Evolutionary conservation across 2,797 vertebrate genomes (phyloP).

Genomic region (Xerus rutilus): DNA sequence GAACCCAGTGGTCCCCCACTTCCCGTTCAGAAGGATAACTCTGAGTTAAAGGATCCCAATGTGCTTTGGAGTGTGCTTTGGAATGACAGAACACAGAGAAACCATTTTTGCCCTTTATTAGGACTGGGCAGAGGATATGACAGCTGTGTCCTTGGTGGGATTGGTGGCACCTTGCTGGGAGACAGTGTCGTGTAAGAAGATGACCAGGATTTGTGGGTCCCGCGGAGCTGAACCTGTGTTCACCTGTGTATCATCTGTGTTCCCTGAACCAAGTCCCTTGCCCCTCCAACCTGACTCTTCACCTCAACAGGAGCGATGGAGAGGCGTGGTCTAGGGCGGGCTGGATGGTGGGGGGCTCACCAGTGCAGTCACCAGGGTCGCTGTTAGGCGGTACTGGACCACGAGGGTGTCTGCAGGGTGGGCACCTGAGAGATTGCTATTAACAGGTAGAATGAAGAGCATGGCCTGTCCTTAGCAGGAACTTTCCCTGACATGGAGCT

Average conservation of each 20-base stretch:
- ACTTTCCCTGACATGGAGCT: neutral
- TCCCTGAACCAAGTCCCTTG: neutral
- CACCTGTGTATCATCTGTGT: too few species aligned
- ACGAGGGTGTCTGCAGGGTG: fast-evolving
- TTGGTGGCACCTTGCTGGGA: neutral
- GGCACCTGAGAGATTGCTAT: neutral
- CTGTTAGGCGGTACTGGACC: neutral
- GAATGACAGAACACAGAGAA: neutral
- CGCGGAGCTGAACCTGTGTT: too few species aligned
- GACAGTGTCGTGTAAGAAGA: neutral
- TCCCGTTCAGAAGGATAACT: neutral
- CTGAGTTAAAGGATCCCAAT: neutral
- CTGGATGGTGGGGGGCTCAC: neutral
- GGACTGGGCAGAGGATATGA: neutral
- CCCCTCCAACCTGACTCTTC: neutral
- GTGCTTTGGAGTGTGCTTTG: neutral
- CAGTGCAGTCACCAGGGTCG: too few species aligned
- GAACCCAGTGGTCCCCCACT: neutral
- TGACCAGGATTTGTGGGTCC: neutral
- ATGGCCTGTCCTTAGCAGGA: neutral
- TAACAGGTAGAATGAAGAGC: neutral
- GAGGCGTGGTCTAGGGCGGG: fast-evolving
- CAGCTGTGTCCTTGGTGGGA: neutral
- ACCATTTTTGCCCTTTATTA: neutral
- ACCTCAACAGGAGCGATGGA: neutral